Evolutionary conservation across 2,113 vertebrate genomes (phyloP).

Genomic region (Upupa epops): DNA sequence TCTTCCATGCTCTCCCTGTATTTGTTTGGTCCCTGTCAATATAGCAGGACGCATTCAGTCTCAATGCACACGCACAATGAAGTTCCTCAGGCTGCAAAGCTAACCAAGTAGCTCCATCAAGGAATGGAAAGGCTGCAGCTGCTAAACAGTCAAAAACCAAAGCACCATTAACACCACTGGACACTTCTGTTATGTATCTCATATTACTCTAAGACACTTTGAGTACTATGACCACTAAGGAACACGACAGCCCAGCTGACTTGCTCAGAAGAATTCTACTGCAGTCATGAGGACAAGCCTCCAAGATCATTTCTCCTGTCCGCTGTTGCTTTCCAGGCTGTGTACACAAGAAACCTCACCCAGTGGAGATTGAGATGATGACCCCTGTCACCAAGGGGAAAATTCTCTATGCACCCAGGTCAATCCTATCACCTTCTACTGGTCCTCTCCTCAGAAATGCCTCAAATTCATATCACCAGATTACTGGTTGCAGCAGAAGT

Average conservation of each 20-base stretch:
- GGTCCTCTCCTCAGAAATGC: background rate
- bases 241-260: background rate
- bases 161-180: background rate
- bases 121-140: accelerated
- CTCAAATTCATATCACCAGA: background rate
- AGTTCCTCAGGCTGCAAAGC: background rate
- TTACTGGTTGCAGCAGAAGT: background rate
- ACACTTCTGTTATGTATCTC: background rate
- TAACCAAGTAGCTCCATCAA: background rate
- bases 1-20: background rate
- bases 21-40: background rate
- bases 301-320: background rate
- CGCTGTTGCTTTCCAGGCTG: background rate
- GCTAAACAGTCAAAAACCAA: background rate
- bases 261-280: background rate
- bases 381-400: background rate
- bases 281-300: background rate
- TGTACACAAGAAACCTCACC: background rate
- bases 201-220: background rate
- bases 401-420: background rate
- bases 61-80: background rate
- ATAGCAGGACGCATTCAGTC: background rate
- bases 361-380: background rate
- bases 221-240: background rate
- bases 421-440: background rate